Percentiles rank a stretch among this genome's conserved stretches.
phyloP scores from a whole-genome alignment of 64 coral and sea anemone genomes.

The Trachythela sp. region DNA sequence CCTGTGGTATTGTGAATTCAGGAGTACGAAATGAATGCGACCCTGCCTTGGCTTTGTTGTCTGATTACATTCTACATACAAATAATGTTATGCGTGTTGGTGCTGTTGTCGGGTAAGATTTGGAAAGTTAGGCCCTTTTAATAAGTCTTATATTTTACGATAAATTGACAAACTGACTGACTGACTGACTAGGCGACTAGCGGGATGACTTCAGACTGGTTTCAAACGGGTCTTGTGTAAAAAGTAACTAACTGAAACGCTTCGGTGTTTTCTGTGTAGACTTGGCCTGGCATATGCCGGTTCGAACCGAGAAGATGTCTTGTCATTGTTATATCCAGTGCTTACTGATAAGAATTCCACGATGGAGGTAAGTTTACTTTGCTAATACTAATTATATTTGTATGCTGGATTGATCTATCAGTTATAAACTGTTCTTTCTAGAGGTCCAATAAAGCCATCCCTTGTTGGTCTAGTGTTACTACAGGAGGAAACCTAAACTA shows the following conservation, averaged over 20 bases:
- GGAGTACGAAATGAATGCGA: slow-evolving; percentile 97
- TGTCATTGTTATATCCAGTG: slow-evolving; percentile 80
- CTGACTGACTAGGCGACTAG: too few relatives aligned
- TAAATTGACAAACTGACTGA: too few relatives aligned
- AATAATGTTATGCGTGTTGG: slow-evolving; percentile 95
- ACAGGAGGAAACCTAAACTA: too few relatives aligned
- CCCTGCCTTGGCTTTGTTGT: slow-evolving; percentile 80
- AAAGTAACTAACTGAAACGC: not conserved
- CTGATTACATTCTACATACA: slow-evolving; percentile 88
- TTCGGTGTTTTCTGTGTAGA: slow-evolving; percentile 8
- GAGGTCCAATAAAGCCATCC: too few relatives aligned
- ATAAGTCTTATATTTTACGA: too few relatives aligned
- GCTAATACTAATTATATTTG: too few relatives aligned
- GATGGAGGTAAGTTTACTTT: slow-evolving; percentile 52
- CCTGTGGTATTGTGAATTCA: slow-evolving; percentile 97
- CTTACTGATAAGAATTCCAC: slow-evolving; percentile 82
- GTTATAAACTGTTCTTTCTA: too few relatives aligned
- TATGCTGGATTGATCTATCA: too few relatives aligned
- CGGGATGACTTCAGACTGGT: too few relatives aligned
- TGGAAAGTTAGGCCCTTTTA: too few relatives aligned
- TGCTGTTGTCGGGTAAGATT: slow-evolving; percentile 79
- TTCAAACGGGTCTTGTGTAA: not conserved
- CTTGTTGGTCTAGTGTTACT: too few relatives aligned
- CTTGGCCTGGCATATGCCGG: slow-evolving; percentile 92
- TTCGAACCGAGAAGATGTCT: slow-evolving; percentile 89